Evolutionary conservation across 2,888 invertebrate species (phyloP).

Genomic region (Drosophila meridiana): DNA sequence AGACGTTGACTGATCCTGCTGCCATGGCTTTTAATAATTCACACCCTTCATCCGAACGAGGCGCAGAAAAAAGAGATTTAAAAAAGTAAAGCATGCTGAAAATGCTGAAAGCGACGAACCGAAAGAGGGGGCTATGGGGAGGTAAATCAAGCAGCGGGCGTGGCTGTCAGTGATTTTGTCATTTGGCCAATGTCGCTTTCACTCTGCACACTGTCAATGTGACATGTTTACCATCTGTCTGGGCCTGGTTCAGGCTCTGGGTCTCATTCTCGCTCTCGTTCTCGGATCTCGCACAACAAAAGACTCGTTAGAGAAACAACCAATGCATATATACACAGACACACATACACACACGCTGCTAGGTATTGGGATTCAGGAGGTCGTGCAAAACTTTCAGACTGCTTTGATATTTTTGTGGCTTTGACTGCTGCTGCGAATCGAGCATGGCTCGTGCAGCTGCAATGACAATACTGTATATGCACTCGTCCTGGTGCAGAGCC

Average conservation of each 20-base stretch:
- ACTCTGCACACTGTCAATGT: slow-evolving; percentile 76
- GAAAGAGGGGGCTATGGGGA: background rate
- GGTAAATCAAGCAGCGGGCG: slow-evolving; percentile 29
- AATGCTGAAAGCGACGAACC: background rate
- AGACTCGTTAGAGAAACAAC: slow-evolving; percentile 61
- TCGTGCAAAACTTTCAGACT: slow-evolving; percentile 46
- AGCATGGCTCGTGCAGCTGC: slow-evolving; percentile 1
- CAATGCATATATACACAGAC: slow-evolving; percentile 29
- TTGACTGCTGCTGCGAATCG: slow-evolving; percentile 21
- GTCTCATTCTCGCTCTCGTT: slow-evolving; percentile 27
- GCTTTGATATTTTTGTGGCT: slow-evolving; percentile 54
- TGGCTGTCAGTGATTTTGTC: slow-evolving; percentile 64
- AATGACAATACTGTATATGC: slow-evolving; percentile 2
- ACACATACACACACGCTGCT: slow-evolving; percentile 28
- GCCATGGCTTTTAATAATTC: slow-evolving; percentile 77
- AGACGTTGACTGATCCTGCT: slow-evolving; percentile 56
- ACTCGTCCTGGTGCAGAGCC: slow-evolving; percentile 24
- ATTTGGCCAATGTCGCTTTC: slow-evolving; percentile 72
- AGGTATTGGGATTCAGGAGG: slow-evolving; percentile 38
- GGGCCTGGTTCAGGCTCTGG: slow-evolving; percentile 53
- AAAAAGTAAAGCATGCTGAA: slow-evolving; percentile 53
- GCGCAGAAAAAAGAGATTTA: slow-evolving; percentile 60
- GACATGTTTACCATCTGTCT: slow-evolving; percentile 82
- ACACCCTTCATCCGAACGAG: slow-evolving; percentile 64
- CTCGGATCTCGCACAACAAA: slow-evolving; percentile 64